Base-by-base conservation (phyloP, 2,113 vertebrate genomes). In the Hypomesus transpacificus region DNA sequence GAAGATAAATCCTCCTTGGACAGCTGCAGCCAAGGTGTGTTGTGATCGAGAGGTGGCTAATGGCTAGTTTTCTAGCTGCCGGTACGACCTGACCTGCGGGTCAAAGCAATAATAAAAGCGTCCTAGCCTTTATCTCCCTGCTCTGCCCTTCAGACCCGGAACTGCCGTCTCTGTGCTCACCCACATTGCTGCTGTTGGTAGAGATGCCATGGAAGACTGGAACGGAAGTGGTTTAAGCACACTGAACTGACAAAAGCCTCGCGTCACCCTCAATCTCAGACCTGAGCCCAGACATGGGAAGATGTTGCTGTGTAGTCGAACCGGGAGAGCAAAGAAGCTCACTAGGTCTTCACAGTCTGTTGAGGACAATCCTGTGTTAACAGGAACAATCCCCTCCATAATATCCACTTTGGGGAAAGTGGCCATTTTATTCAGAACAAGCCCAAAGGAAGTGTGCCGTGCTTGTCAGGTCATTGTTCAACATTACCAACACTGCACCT, bases 21-120 rank as follows among this genome's bases (percentile, higher is more conserved):
- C 53, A 56, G 53, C 53, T 59, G 57, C 18, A 21, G 57, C 20
- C 9, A 20, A 13, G n/a, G 57, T 21, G 57, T 20, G 57, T 22
- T 59, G 18, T 59, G 57, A 59, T 59, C 0, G 57, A 59, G 57
- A 59, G 57, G 57, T 59, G 57, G 57, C 57, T 59, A 59, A 59
- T 59, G 57, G 57, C 18, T 22, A 59, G 57, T 59, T 59, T 20
- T 59, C 57, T 21, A 21, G 57, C 57, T 14, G 57, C 21, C 8
- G 57, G 1, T 59, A 22, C 57, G 11, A 11, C 57, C 20, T 59
- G 57, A 59, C 57, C 57, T 21, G 57, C 9, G 57, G 57, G 57
- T 59, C 57, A 59, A 59, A 59, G 57, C 57, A 59, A 59, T 59
- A 59, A 59, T 59, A 21, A 59, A 59, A 59, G 21, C n/a, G n/a